Evolutionary conservation across 2,888 invertebrate genomes (phyloP), one percentile per base, ranked within the genome.

Genomic region (Apotomis capreana): DNA sequence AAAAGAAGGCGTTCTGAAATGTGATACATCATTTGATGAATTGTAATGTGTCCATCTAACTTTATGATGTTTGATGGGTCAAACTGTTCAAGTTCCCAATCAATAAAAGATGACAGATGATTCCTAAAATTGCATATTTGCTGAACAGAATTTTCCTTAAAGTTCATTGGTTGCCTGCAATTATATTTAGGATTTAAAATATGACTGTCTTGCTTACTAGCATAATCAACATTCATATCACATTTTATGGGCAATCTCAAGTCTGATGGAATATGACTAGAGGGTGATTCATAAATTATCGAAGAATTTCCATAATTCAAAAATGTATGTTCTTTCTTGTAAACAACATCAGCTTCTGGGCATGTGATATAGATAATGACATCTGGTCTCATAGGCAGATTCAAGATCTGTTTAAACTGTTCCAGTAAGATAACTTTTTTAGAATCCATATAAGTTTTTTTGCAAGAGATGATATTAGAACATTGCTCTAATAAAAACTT

Each of bases 311-410:
- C 79, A 76, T 89, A 91, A 79, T 91, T 87, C 26, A 86, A 76
- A 77, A 81, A 91, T 76, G 85, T 89, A 62, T 84, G 83, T 62
- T 68, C 76, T 78, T 84, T 88, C 81, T 89, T 93, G 13, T 85
- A 85, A 37, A 94, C 78, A n/a, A 94, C 87, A 79, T 95, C 95
- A 65, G 82, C 82, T 75, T 94, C 93, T 37, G 94, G 89, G 75
- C 94, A 94, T 55, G 91, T 90, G 0, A 95, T 80, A 78, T 95
- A 94, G 77, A 95, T 91, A 36, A 95, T 89, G 57, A 95, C 80
- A 76, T 90, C 85, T n/a, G 94, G 93, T 74, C 86, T 86, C 70
- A 89, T 74, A 40, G 81, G 75, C 76, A 90, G 84, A 69, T 82
- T 78, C 52, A 91, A 87, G 68, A 92, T n/a, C 68, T 84, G 80